Base-by-base conservation (phyloP, 2,888 invertebrate species). In the Neocrepidodera transversa region DNA sequence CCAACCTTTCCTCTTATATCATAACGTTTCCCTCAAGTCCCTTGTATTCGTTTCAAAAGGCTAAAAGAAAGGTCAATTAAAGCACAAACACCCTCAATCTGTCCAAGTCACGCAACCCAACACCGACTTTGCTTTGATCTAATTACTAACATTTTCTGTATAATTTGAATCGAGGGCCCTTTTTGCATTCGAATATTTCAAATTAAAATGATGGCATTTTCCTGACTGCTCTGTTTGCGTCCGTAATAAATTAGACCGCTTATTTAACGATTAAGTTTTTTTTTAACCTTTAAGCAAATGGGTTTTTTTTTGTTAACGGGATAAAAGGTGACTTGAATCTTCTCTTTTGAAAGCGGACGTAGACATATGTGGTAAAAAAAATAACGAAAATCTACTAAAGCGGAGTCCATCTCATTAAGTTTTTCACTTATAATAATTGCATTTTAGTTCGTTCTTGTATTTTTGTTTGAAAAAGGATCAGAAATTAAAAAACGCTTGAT, bases 11-110 rank as follows among this genome's bases (percentile, higher is more conserved):
- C 28, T 8, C 8, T 8, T 28, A 2, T 13, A 13, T 35, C 14
- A 35, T 42, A 42, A 20, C 10, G 23, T 20, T 42, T 10, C 20
- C 23, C 16, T 26, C 28, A 45, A 28, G 45, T 45, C 45, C 3
- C 45, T 53, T 43, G 30, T 43, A 14, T 36, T 57, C 36, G 28
- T 51, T 36, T 42, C 26, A 51, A 43, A 47, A 35, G 51, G 18
- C 36, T 57, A 18, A 50, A 50, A 57, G 50, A 32, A 45, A 45
- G 35, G 50, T 43, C 43, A 50, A 51, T 57, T 57, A 45, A 57
- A 57, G 45, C 51, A 45, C 50, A 36, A 57, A 57, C 36, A 50
- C 51, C 57, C n/a, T 36, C n/a, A 57, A 57, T 51, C 10, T 49
- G 49, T 32, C 26, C 35, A 30, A 51, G 51, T 51, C 57, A 57